A percentile compares a stretch with the other conserved stretches of the same genome.
phyloP scores from a whole-genome alignment of 2,113 vertebrate species.

The Cephalopholis sonnerati region DNA sequence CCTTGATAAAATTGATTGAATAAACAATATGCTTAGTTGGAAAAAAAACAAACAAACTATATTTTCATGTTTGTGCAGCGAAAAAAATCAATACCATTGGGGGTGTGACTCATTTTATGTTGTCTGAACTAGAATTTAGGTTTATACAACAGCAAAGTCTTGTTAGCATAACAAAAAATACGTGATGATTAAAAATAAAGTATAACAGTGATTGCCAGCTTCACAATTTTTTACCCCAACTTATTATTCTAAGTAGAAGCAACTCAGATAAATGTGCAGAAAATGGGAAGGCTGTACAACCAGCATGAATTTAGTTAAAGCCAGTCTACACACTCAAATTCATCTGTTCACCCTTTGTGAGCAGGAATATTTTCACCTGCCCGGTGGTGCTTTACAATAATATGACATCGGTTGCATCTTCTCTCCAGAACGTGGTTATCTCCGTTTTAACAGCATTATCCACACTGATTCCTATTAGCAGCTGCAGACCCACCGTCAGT shows the following conservation, averaged over 20 bases:
- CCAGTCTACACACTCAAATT: background rate
- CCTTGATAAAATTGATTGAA: background rate
- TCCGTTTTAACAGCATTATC: constrained; percentile 23
- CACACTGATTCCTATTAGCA: constrained; percentile 39
- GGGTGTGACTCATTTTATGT: background rate
- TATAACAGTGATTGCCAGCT: background rate
- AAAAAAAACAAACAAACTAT: background rate
- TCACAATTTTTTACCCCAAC: background rate
- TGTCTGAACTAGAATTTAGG: background rate
- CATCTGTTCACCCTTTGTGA: background rate
- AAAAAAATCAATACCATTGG: too few species aligned
- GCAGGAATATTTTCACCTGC: background rate
- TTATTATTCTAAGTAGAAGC: background rate
- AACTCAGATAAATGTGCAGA: background rate
- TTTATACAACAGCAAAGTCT: background rate
- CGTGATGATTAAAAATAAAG: background rate
- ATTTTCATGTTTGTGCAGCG: background rate
- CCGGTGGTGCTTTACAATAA: background rate
- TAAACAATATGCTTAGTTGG: background rate
- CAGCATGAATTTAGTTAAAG: background rate
- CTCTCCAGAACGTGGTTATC: constrained; percentile 9
- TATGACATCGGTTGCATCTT: background rate
- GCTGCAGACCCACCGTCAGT: constrained; percentile 35
- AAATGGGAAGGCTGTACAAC: background rate
- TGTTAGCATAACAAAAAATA: background rate